Evolutionary conservation across 2,888 invertebrate genomes (phyloP).

Genomic region (Eustalomyia histrio): DNA sequence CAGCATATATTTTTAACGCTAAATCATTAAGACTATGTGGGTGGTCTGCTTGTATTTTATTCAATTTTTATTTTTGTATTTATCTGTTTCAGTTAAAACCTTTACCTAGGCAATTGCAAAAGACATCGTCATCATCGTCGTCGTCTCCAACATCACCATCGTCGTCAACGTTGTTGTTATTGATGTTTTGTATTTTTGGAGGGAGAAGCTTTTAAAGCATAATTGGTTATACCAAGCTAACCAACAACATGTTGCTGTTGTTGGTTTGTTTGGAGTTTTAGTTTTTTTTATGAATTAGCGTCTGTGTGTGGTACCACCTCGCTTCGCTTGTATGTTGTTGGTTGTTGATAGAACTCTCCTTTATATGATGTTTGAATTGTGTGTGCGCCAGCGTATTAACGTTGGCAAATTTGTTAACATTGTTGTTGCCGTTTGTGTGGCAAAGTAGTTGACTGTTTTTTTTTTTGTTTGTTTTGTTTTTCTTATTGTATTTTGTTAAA

Average conservation of each 20-base stretch:
- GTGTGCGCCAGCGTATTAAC: conserved; percentile 58
- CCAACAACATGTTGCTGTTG: conserved; percentile 41
- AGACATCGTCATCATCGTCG: conserved; percentile 44
- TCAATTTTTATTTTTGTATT: not conserved
- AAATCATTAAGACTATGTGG: conserved; percentile 54
- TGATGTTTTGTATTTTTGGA: conserved; percentile 59
- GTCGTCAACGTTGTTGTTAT: conserved; percentile 50
- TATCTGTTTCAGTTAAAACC: conserved; percentile 35
- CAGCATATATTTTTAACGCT: conserved; percentile 42
- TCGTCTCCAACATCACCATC: conserved; percentile 42
- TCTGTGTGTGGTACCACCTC: conserved; percentile 45
- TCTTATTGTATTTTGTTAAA: not conserved
- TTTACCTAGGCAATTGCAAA: conserved; percentile 58
- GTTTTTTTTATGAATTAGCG: conserved; percentile 47
- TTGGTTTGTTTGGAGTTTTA: conserved; percentile 19
- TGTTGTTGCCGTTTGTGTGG: conserved; percentile 63
- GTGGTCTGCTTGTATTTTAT: conserved; percentile 55
- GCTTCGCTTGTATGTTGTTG: not conserved
- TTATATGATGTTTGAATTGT: not conserved
- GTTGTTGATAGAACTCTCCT: too few relatives aligned
- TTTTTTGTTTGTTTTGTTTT: conserved; percentile 25
- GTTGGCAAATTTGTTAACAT: conserved; percentile 66
- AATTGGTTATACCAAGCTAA: conserved; percentile 63
- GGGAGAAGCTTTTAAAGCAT: conserved; percentile 63
- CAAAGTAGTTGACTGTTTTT: conserved; percentile 59